A percentile compares a stretch with the other conserved stretches of the same genome.
Conservation (phyloP, 2,113 vertebrate species). For the Melierax canorus region DNA sequence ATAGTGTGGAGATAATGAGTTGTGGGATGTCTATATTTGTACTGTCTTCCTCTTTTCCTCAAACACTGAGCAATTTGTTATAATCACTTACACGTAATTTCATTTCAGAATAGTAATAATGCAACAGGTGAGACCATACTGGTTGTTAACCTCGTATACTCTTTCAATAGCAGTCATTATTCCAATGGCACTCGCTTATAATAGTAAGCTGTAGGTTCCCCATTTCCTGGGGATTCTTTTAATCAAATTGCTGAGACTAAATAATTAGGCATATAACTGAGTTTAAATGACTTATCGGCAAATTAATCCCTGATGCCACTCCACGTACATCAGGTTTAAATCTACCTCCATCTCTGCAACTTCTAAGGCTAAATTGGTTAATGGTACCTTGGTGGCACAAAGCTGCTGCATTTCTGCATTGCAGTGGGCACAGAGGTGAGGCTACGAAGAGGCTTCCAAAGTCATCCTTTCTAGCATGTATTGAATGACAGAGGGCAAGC, state of each 20-base stretch:
- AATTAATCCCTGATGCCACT: not conserved
- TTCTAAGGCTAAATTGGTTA: not conserved
- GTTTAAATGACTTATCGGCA: not conserved
- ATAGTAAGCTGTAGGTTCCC: not conserved
- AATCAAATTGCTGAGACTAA: not conserved
- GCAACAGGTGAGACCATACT: not conserved
- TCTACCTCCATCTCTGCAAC: not conserved
- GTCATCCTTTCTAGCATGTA: not conserved
- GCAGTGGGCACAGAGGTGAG: not conserved
- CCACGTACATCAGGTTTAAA: not conserved
- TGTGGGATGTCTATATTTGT: not conserved
- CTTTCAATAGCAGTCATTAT: not conserved
- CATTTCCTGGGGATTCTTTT: not conserved
- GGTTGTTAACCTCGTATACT: not conserved
- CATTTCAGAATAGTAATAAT: not conserved
- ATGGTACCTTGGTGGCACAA: not conserved
- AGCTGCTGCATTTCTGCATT: not conserved
- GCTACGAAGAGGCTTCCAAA: not conserved
- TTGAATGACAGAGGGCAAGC: conserved; percentile 1
- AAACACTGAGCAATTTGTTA: not conserved
- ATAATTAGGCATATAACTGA: not conserved
- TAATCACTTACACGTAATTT: not conserved
- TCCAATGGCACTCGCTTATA: not conserved
- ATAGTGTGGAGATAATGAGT: not conserved
- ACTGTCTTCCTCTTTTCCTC: not conserved